Percentiles rank a stretch among this genome's conserved stretches.
phyloP scores from a whole-genome alignment of 2,113 vertebrate genomes.

The Corydoras maculifer region DNA sequence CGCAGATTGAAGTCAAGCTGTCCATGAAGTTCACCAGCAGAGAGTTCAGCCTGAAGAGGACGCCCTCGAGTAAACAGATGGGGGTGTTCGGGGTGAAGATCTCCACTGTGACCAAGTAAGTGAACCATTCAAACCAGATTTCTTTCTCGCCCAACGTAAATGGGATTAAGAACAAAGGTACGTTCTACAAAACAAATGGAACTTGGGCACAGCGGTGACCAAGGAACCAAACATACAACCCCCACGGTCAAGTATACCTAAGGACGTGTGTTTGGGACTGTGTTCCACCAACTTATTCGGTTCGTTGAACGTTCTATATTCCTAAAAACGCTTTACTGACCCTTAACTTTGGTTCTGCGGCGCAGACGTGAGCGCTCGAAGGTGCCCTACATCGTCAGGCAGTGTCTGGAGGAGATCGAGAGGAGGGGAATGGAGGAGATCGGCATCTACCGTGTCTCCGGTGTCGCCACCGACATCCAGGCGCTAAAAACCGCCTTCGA shows the following conservation, averaged over 20 bases:
- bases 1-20: conserved; percentile 90
- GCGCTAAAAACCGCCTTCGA: conserved; percentile 93
- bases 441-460: conserved; percentile 94
- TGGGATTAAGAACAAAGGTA: too few relatives aligned
- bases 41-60: conserved; percentile 92
- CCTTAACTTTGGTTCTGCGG: too few relatives aligned
- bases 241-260: too few relatives aligned
- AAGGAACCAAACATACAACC: too few relatives aligned
- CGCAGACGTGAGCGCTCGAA: conserved; percentile 89
- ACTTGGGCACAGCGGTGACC: too few relatives aligned
- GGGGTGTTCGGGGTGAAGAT: conserved; percentile 97
- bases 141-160: too few relatives aligned
- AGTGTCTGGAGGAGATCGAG: conserved; percentile 96
- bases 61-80: conserved; percentile 85
- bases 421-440: conserved; percentile 95
- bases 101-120: conserved; percentile 86
- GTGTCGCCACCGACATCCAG: conserved; percentile 95
- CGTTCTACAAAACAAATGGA: too few relatives aligned
- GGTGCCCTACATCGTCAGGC: conserved; percentile 95
- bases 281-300: too few relatives aligned
- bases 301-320: too few relatives aligned
- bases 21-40: conserved; percentile 94
- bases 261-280: too few relatives aligned
- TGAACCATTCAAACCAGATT: not conserved
- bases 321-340: too few relatives aligned